Conservation (phyloP, 2,797 vertebrate genomes). For the Melanotaenia boesemani region DNA sequence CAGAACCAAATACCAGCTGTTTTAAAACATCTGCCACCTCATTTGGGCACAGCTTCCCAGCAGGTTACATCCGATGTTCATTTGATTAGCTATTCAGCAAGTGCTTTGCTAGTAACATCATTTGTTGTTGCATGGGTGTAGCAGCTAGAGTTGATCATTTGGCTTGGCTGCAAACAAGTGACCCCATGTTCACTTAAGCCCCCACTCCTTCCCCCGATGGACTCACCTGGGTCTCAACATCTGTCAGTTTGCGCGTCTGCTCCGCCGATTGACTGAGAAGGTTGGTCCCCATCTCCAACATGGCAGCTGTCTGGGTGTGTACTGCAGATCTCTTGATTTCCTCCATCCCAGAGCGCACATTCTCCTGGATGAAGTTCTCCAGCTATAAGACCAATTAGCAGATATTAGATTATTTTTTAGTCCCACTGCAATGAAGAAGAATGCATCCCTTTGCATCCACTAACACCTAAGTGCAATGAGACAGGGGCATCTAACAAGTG, state of each 20-base stretch:
- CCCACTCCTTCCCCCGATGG: background rate
- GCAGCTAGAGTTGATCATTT: conserved; percentile 29
- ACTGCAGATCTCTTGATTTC: conserved; percentile 79
- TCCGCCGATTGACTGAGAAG: conserved; percentile 85
- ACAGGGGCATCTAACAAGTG: conserved; percentile 6
- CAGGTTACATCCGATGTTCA: conserved; percentile 50
- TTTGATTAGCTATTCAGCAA: conserved; percentile 51
- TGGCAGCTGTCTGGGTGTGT: conserved; percentile 84
- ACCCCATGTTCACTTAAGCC: background rate
- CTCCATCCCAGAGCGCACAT: conserved; percentile 80
- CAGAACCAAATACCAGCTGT: conserved; percentile 63
- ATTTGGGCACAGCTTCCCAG: conserved; percentile 51
- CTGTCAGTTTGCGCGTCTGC: conserved; percentile 85
- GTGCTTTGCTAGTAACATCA: conserved; percentile 26
- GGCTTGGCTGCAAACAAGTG: conserved; percentile 31
- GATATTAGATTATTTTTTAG: conserved; percentile 12
- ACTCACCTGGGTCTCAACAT: conserved; percentile 86
- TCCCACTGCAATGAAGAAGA: background rate
- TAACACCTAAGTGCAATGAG: conserved; percentile 22
- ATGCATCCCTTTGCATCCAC: background rate
- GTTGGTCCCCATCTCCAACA: conserved; percentile 85
- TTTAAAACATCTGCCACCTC: conserved; percentile 43
- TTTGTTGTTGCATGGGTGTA: conserved; percentile 39
- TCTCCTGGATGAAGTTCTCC: conserved; percentile 86
- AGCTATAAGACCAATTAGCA: conserved; percentile 71